Evolutionary conservation across 2,797 vertebrate species (phyloP).

Genomic region (Silurus aristotelis): DNA sequence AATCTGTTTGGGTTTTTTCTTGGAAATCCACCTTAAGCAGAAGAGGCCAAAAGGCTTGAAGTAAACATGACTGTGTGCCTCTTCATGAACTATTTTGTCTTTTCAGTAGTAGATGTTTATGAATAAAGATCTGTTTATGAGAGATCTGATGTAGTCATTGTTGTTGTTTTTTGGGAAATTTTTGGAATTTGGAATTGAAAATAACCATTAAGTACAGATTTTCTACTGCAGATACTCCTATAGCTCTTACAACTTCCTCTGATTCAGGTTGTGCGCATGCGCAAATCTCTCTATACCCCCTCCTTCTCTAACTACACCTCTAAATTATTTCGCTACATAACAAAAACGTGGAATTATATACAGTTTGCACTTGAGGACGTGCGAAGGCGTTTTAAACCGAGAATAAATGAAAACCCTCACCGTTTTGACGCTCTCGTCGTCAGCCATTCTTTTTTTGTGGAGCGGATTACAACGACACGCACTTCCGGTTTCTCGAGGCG

Average conservation of each 20-base stretch:
- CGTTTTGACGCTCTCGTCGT: constrained; percentile 45
- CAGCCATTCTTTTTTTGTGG: constrained; percentile 43
- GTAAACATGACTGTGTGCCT: not conserved
- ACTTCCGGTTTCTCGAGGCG: constrained; percentile 36
- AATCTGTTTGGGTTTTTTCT: not conserved
- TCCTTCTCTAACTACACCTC: not conserved
- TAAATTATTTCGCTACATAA: not conserved
- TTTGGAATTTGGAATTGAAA: not conserved
- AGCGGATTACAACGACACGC: constrained; percentile 29
- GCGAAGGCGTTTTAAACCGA: not conserved
- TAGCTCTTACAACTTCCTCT: not conserved
- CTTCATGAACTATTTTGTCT: not conserved
- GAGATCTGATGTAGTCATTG: not conserved
- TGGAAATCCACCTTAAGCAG: not conserved
- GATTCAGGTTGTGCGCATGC: not conserved
- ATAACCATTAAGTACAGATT: not conserved
- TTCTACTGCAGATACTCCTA: not conserved
- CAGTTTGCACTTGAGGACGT: not conserved
- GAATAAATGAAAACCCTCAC: constrained; percentile 25
- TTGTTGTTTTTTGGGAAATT: not conserved
- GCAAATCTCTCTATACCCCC: not conserved
- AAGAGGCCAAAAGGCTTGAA: not conserved
- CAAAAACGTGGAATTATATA: not conserved
- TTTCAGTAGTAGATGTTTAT: not conserved
- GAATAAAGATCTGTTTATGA: not conserved